phyloP scores from a whole-genome alignment of 1,140 invertebrate species.

The Cyphomyrmex costatus region DNA sequence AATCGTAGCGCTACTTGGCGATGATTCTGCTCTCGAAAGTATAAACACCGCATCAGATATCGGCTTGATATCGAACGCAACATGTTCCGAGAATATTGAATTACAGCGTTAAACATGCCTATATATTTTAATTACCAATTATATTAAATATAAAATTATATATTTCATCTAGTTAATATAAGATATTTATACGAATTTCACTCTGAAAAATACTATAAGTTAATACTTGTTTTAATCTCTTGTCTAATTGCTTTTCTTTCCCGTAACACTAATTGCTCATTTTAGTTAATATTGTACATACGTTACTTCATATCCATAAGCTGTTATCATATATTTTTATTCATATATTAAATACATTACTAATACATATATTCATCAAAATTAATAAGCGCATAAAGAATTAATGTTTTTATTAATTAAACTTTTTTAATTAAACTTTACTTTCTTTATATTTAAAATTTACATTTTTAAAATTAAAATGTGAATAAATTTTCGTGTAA shows the following conservation, averaged over 20 bases:
- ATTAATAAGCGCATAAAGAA: background rate
- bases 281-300: background rate
- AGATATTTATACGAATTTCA: background rate
- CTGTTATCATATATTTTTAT: background rate
- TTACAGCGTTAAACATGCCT: background rate
- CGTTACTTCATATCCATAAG: background rate
- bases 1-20: conserved; percentile 8
- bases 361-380: background rate
- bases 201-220: background rate
- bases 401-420: background rate
- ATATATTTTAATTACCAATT: background rate
- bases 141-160: background rate
- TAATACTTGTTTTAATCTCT: background rate
- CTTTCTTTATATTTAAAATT: background rate
- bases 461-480: background rate
- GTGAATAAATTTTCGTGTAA: background rate
- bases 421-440: background rate
- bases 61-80: background rate
- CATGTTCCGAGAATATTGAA: background rate
- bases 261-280: background rate
- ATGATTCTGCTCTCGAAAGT: background rate
- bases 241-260: background rate
- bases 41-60: conserved; percentile 1
- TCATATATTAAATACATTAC: background rate
- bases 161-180: background rate